Evolutionary conservation across 2,113 vertebrate species (phyloP), one percentile per base, ranked within the genome.

Genomic region (Phylloscopus trochiloides): DNA sequence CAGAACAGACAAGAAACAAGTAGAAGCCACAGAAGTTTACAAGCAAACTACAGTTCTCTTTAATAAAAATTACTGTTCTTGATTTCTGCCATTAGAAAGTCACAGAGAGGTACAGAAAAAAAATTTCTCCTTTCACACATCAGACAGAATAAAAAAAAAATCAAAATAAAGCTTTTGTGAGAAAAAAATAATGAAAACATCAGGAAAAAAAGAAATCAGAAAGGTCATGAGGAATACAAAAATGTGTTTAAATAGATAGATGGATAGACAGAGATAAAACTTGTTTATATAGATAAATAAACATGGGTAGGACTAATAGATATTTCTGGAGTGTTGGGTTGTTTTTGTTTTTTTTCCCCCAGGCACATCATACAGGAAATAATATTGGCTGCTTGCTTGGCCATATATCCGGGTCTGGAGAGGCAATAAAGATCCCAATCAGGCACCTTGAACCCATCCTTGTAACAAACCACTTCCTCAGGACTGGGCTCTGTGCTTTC

Each of bases 291-390:
- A 57, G 40, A 61, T 79, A 38, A 47, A 54, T 17, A 75, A 75
- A 68, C 51, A 71, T 0, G 0, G 26, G 25, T 40, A 68, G n/a
- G 54, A 62, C 47, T 80, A 70, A 75, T 2, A 52, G 6, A 16
- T 11, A 20, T 78, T 71, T 78, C 51, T 54, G 2, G 1, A 45
- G 25, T 40, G 18, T 14, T 40, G 38, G 38, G 10, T 40, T 40
- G 40, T 40, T 40, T 34, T 34, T 40, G 1, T 8, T 40, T 38
- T 5, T 40, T 38, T 22, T 62, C 48, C 25, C 17, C 55, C 54
- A 65, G 52, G 48, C 25, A 81, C 29, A 85, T 25, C 21, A 84
- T 62, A 13, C 75, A 94, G 91, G 75, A 94, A 88, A 72, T 34
- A 88, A 65, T 70, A 65, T 0, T 59, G 52, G 70, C 57, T 82